A percentile compares a stretch with the other conserved stretches of the same genome.
Evolutionary conservation across 2,797 vertebrate genomes (phyloP).

Genomic region (Rousettus madagascariensis): DNA sequence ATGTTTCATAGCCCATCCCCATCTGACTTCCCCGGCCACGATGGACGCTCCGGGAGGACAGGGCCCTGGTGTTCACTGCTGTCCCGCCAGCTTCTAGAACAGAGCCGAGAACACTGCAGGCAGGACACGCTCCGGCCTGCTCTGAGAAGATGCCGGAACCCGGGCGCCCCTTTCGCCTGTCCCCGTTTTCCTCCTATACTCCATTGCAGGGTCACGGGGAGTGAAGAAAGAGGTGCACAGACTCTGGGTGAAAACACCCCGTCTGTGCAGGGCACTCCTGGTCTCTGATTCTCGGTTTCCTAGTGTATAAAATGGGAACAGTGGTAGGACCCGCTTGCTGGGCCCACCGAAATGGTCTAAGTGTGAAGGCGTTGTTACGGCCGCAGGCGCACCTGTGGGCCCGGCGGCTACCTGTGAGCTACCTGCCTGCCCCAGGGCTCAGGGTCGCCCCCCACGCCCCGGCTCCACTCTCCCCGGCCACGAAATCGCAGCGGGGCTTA

Average conservation of each 20-base stretch:
- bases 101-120: fast-evolving
- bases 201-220: not conserved
- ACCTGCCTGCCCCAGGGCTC: not conserved
- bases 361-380: not conserved
- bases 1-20: fast-evolving
- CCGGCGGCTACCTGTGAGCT: not conserved
- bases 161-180: too few relatives aligned
- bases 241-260: not conserved
- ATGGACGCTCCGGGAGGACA: not conserved
- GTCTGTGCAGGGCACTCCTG: not conserved
- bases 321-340: not conserved
- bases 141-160: not conserved
- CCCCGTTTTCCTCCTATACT: not conserved
- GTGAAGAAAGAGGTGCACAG: not conserved
- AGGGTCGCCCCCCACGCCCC: fast-evolving
- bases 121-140: not conserved
- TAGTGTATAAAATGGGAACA: not conserved
- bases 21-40: not conserved
- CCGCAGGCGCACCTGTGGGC: not conserved
- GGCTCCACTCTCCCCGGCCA: fast-evolving
- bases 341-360: too few relatives aligned
- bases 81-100: not conserved
- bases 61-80: not conserved
- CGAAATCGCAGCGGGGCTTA: fast-evolving
- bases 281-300: not conserved